Percentiles rank a stretch among this genome's conserved stretches.
Conservation (phyloP, 2,113 vertebrate species). For the Nycticryphes semicollaris region DNA sequence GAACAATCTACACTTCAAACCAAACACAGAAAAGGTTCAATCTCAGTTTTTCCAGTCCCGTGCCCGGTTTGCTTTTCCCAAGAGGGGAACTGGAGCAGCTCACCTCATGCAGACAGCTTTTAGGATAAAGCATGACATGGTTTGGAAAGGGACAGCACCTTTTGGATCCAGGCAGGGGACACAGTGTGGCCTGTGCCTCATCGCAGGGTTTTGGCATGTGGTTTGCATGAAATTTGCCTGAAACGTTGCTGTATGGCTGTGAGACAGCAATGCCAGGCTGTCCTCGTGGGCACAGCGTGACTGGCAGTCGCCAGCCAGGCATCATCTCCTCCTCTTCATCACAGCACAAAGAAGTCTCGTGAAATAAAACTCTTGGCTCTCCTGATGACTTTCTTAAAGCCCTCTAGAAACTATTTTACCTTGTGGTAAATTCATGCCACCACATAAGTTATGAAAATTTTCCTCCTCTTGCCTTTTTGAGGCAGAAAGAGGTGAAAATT, state of each 20-base stretch:
- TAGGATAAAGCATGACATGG: background rate
- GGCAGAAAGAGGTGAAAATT: background rate
- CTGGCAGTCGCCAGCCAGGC: background rate
- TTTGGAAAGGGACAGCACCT: background rate
- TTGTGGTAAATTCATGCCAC: background rate
- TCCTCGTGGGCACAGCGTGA: fast-evolving
- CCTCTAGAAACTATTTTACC: background rate
- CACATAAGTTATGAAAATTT: background rate
- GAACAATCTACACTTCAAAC: background rate
- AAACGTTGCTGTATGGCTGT: fast-evolving
- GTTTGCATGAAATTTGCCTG: background rate
- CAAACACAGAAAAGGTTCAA: background rate
- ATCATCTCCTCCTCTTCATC: background rate
- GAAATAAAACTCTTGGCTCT: background rate
- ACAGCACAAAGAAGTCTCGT: background rate
- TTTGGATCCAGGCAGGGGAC: background rate
- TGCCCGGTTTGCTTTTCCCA: background rate
- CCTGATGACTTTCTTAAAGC: background rate
- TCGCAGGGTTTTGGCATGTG: background rate
- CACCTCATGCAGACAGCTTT: background rate
- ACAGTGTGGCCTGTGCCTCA: background rate
- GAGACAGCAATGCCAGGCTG: background rate
- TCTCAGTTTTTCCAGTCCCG: background rate
- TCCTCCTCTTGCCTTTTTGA: background rate
- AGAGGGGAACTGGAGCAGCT: background rate